A percentile compares a stretch with the other conserved stretches of the same genome.
These are phyloP conservation scores for Diplolepis rosae DNA, from an alignment of 2,888 invertebrate species.

Conservation along the genomic window DNA sequence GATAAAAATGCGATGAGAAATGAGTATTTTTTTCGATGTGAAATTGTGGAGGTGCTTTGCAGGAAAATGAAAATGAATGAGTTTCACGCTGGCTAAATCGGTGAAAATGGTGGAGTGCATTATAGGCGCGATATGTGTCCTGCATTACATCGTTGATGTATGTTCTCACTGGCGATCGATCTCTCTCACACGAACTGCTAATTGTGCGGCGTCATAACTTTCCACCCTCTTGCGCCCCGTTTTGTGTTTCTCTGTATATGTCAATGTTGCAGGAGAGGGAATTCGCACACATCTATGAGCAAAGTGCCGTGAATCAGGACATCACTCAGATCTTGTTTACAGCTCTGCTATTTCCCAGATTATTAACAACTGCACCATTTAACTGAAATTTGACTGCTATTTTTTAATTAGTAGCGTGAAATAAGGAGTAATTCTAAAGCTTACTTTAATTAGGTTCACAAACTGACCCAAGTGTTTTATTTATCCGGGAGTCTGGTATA, in stretches of 20 bases:
- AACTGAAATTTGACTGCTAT: slow-evolving; percentile 17
- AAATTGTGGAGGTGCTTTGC: neutral
- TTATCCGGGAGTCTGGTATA: no score
- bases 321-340: no score
- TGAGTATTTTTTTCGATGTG: neutral
- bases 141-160: slow-evolving; percentile 71
- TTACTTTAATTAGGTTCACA: no score
- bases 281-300: slow-evolving; percentile 34
- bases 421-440: no score
- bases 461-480: no score
- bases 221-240: slow-evolving; percentile 54
- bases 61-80: slow-evolving; percentile 58
- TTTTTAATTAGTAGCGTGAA: neutral
- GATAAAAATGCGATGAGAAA: neutral
- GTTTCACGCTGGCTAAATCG: slow-evolving; percentile 53
- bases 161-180: slow-evolving; percentile 72
- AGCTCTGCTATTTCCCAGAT: slow-evolving; percentile 57
- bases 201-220: slow-evolving; percentile 74
- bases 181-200: slow-evolving; percentile 74
- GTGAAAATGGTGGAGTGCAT: slow-evolving; percentile 59
- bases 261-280: slow-evolving; percentile 44
- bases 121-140: slow-evolving; percentile 62
- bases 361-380: slow-evolving; percentile 51
- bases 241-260: slow-evolving; percentile 41
- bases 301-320: slow-evolving; percentile 49